These are phyloP conservation scores for Xerus rutilus DNA, from an alignment of 2,797 vertebrate genomes.

Conservation along the genomic window DNA sequence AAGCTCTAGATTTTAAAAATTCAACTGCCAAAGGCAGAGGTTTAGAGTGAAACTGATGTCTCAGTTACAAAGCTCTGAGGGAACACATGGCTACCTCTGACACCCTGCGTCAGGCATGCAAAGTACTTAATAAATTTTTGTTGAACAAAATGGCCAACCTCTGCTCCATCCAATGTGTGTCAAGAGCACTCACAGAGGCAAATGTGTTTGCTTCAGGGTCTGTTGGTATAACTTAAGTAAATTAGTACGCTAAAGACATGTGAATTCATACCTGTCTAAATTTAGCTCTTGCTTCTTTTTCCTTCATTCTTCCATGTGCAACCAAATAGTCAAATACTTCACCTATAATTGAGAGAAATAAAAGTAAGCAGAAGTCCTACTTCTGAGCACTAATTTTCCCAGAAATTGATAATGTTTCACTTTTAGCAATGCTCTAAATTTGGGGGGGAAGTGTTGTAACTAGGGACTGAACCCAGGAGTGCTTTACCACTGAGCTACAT, in stretches of 20 bases:
- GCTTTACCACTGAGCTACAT: no score
- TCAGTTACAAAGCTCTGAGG: not conserved
- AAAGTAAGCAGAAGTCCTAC: slow-evolving; percentile 58
- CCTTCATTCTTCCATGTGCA: slow-evolving; percentile 99
- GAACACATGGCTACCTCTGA: not conserved
- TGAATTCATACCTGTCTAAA: slow-evolving; percentile 96
- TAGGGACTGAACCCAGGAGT: no score
- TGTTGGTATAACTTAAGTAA: not conserved
- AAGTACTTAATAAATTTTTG: not conserved
- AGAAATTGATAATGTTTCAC: slow-evolving; percentile 17
- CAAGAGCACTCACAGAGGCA: not conserved
- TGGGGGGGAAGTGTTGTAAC: not conserved
- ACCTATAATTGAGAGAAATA: slow-evolving; percentile 89
- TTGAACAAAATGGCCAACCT: not conserved
- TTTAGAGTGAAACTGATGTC: not conserved
- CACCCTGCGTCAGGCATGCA: not conserved
- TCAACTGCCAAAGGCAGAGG: not conserved
- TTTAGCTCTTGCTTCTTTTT: slow-evolving; percentile 98
- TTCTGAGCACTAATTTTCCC: not conserved
- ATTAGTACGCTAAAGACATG: not conserved
- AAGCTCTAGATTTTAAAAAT: slow-evolving; percentile 19
- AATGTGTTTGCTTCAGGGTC: not conserved
- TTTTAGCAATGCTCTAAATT: slow-evolving; percentile 21
- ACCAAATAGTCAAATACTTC: slow-evolving; percentile 99
- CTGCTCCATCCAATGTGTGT: not conserved